Evolutionary conservation across 2,797 vertebrate genomes (phyloP).

Genomic region (Chloroceryle inda): DNA sequence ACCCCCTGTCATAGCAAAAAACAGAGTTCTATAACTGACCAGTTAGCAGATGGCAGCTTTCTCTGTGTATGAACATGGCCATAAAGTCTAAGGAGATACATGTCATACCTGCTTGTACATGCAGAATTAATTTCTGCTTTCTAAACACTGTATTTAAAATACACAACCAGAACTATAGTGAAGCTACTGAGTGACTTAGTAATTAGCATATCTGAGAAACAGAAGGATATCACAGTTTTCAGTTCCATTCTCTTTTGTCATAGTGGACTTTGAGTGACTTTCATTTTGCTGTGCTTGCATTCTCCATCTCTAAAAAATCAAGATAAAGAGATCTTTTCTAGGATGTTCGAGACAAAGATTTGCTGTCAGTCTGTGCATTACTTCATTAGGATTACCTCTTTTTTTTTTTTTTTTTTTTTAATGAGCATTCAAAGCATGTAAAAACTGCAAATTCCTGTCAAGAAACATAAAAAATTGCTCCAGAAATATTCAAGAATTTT

Average conservation of each 20-base stretch:
- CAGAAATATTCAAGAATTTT: not conserved
- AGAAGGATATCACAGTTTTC: not conserved
- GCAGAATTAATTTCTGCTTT: not conserved
- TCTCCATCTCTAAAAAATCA: not conserved
- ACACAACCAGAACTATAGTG: not conserved
- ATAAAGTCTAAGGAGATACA: not conserved
- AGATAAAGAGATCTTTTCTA: not conserved
- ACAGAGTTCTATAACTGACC: rapidly evolving
- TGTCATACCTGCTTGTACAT: not conserved
- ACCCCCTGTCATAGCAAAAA: rapidly evolving
- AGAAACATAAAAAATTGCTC: not conserved
- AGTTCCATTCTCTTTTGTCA: not conserved
- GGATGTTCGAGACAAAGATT: not conserved
- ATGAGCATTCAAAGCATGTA: not conserved
- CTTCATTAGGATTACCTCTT: not conserved
- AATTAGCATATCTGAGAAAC: not conserved
- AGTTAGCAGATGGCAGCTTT: not conserved
- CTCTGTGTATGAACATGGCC: not conserved
- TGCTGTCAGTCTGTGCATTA: not conserved
- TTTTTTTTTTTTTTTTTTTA: not conserved
- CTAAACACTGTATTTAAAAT: not conserved
- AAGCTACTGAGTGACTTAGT: not conserved
- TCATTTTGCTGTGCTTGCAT: not conserved
- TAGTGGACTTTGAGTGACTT: not conserved
- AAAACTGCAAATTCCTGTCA: not conserved